phyloP scores from a whole-genome alignment of 2,797 vertebrate genomes.

The Euthynnus affinis region DNA sequence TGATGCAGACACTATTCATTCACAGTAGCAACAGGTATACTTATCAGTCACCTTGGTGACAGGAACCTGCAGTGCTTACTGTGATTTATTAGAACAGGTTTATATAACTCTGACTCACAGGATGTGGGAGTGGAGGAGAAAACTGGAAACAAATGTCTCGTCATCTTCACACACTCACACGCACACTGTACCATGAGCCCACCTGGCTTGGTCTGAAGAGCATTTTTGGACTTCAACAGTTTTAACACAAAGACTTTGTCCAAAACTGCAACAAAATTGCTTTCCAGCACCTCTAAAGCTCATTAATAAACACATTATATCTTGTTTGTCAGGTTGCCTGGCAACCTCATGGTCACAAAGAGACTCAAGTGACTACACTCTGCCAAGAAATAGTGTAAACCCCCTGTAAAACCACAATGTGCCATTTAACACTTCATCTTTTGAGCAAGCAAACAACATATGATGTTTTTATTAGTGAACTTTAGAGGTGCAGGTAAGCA shows the following conservation, averaged over 20 bases:
- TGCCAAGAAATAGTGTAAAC: too few species aligned
- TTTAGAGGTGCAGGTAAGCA: too few species aligned
- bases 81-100: slow-evolving; percentile 53
- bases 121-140: slow-evolving; percentile 13
- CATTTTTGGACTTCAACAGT: not conserved
- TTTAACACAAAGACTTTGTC: not conserved
- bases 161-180: slow-evolving; percentile 14
- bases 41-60: slow-evolving; percentile 63
- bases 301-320: too few species aligned
- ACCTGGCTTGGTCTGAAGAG: slow-evolving; percentile 14
- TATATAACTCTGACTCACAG: slow-evolving; percentile 48
- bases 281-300: too few species aligned
- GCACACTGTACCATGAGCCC: not conserved
- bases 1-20: slow-evolving; percentile 40
- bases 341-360: too few species aligned
- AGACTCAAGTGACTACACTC: too few species aligned
- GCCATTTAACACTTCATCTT: too few species aligned
- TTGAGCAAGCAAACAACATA: too few species aligned
- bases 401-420: too few species aligned
- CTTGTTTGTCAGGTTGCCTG: too few species aligned
- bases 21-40: slow-evolving; percentile 26
- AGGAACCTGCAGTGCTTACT: slow-evolving; percentile 37
- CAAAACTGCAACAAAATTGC: too few species aligned
- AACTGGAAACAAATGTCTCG: slow-evolving; percentile 33
- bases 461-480: too few species aligned